These are phyloP conservation scores for Ichneumoninae sp. DNA, from an alignment of 2,888 invertebrate genomes.

Conservation along the genomic window DNA sequence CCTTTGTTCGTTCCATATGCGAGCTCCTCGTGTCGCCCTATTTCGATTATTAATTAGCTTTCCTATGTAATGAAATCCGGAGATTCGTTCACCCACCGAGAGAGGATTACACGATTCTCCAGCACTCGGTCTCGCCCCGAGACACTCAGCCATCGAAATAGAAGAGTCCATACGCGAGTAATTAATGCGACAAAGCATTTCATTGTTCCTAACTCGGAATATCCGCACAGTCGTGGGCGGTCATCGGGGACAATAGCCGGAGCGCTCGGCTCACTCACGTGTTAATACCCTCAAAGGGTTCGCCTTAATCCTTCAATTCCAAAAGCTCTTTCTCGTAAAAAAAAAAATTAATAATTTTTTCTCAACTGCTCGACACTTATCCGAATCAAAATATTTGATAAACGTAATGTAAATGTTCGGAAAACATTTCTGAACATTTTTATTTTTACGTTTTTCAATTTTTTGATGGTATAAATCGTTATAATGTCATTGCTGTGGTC, in stretches of 20 bases:
- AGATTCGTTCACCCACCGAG: neutral
- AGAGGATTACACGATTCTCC: neutral
- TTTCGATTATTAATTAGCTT: constrained; percentile 35
- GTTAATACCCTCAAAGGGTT: constrained; percentile 27
- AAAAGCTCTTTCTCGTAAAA: no score
- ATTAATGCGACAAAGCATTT: constrained; percentile 61
- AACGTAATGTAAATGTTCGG: neutral
- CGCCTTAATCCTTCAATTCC: neutral
- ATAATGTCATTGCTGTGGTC: no score
- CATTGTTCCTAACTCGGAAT: constrained; percentile 28
- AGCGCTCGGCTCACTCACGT: neutral
- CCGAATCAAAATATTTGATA: no score
- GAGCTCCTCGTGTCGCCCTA: constrained; percentile 2
- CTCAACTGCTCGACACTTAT: no score
- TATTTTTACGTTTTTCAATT: no score
- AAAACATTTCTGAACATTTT: neutral
- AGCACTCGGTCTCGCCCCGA: neutral
- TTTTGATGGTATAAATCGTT: neutral
- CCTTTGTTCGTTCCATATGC: neutral
- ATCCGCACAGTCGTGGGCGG: neutral
- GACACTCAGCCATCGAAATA: constrained; percentile 32
- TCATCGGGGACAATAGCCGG: constrained; percentile 2
- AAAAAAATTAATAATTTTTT: neutral
- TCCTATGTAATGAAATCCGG: neutral
- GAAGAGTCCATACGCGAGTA: constrained; percentile 43